Base-by-base conservation (phyloP, 2,113 vertebrate species). In the Nipponia nippon region DNA sequence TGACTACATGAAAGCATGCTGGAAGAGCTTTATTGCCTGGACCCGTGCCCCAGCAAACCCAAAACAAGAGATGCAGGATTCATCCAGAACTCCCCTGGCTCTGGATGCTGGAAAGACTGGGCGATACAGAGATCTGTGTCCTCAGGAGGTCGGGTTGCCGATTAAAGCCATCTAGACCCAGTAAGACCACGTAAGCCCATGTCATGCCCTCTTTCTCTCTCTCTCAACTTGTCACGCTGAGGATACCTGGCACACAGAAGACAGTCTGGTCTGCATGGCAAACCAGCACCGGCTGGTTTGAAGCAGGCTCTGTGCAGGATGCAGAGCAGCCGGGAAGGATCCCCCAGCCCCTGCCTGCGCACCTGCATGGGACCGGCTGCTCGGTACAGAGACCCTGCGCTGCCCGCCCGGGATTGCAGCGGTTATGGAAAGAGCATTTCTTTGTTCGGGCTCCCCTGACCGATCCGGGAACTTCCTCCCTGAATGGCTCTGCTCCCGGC, bases 161-260 rank as follows among this genome's bases (percentile, higher is more conserved):
- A 1, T 18, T 52, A 69, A 50, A 69, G 56, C 52, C 58, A 52
- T 5, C 67, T 6, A 27, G 50, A 78, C 16, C 58, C 52, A 40
- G 29, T 13, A 0, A 3, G 29, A 49, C 32, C 77, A 9, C 2
- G 0, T 5, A 70, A 62, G 21, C 34, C 69, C 23, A 8, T 6
- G 13, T 0, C 56, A 23, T n/a, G 3, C 29, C 47, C 47, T 21
- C 13, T 11, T 15, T 8, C 63, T n/a, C 40, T 32, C 52, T 30
- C 63, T 52, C 50, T 53, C 65, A 13, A 3, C 26, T n/a, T 26
- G n/a, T 9, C 29, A 1, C 11, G 6, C 56, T 30, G 52, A 0
- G 6, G 6, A 16, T 9, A 22, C 7, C 69, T 40, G 49, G 72
- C 58, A 42, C 36, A 26, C 7, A 20, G 9, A 2, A 10, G 70